A percentile compares a stretch with the other conserved stretches of the same genome.
Conservation (phyloP, 2,888 invertebrate genomes). For the Chesias legatella region DNA sequence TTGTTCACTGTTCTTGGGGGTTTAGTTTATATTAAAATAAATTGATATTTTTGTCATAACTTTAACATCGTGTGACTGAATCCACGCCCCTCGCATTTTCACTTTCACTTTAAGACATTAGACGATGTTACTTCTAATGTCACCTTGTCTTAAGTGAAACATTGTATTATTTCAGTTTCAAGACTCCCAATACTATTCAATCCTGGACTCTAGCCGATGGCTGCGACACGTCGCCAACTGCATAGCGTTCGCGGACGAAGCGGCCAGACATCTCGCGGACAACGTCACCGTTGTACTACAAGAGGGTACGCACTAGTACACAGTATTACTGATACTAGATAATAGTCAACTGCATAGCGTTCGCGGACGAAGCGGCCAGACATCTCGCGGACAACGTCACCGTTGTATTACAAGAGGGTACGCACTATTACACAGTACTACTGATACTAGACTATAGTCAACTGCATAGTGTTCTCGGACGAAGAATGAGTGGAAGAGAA, state of each 20-base stretch:
- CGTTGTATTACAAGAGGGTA: conserved; percentile 92
- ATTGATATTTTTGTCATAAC: too few species aligned
- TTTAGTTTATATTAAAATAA: too few species aligned
- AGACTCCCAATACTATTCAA: conserved; percentile 89
- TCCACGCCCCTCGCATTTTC: too few species aligned
- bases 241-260: conserved; percentile 86
- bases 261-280: conserved; percentile 82
- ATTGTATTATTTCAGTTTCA: conserved; percentile 78
- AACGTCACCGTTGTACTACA: conserved; percentile 91
- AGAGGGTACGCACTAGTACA: conserved; percentile 86
- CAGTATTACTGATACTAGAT: too few species aligned
- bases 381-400: conserved; percentile 83
- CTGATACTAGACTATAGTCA: too few species aligned
- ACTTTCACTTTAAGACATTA: too few species aligned
- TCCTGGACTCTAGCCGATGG: conserved; percentile 92
- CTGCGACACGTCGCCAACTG: conserved; percentile 89
- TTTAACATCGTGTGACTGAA: too few species aligned
- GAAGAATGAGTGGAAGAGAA: too few species aligned
- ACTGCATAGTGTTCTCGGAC: conserved; percentile 86
- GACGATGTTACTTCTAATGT: too few species aligned
- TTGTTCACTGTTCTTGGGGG: too few species aligned
- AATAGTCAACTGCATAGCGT: conserved; percentile 87
- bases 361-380: conserved; percentile 86
- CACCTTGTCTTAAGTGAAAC: too few species aligned
- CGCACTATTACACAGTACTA: too few species aligned